Conservation (phyloP, 2,797 vertebrate species). For the Linurgus olivaceus region DNA sequence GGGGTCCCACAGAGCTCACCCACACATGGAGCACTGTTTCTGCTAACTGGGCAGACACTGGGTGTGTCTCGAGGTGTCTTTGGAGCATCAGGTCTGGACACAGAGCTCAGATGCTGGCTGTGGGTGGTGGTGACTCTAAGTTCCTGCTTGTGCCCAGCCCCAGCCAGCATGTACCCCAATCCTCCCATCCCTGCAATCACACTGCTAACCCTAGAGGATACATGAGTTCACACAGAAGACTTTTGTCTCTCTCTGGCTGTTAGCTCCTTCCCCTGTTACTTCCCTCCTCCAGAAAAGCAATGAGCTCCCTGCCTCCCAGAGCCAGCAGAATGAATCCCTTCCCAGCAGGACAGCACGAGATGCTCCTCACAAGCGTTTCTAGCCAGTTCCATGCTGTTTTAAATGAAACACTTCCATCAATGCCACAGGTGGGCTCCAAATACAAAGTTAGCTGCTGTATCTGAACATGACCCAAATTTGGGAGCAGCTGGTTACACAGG, state of each 20-base stretch:
- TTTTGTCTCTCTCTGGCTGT: neutral
- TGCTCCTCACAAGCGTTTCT: neutral
- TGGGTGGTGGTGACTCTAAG: neutral
- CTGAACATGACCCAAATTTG: rapidly evolving
- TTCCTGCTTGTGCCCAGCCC: neutral
- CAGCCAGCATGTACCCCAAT: rapidly evolving
- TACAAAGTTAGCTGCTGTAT: neutral
- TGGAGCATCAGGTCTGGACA: neutral
- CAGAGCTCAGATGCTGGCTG: rapidly evolving
- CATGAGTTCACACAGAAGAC: neutral
- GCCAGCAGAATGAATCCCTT: neutral
- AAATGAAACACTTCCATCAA: conserved; percentile 40
- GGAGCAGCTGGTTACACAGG: neutral
- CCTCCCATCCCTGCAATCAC: neutral
- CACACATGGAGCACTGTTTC: neutral
- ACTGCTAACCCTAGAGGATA: neutral
- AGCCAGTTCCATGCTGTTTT: conserved; percentile 17
- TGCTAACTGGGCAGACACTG: neutral
- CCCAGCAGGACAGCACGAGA: neutral
- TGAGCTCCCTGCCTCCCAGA: neutral
- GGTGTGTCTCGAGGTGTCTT: rapidly evolving
- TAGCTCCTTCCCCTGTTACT: neutral
- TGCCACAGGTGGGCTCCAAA: neutral
- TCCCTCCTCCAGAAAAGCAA: neutral
- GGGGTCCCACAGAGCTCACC: neutral